phyloP scores from a whole-genome alignment of 1,140 invertebrate genomes.

The Chelonus insularis region DNA sequence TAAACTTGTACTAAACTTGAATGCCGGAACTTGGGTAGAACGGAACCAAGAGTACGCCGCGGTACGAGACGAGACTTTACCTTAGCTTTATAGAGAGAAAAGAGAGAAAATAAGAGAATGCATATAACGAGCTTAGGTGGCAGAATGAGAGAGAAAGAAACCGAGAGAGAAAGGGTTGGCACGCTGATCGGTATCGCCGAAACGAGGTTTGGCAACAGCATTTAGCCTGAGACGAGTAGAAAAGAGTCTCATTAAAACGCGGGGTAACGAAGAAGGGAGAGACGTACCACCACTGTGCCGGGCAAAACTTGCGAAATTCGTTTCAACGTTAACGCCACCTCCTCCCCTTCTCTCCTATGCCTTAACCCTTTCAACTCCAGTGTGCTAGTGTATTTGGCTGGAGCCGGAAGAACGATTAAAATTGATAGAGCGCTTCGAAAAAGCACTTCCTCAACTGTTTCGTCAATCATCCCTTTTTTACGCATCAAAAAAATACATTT shows the following conservation, averaged over 20 bases:
- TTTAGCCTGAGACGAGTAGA: slow-evolving; percentile 48
- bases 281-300: slow-evolving; percentile 19
- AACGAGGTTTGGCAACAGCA: slow-evolving; percentile 58
- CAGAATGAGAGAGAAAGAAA: slow-evolving; percentile 2
- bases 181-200: slow-evolving; percentile 56
- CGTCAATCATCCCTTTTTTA: slow-evolving; percentile 21
- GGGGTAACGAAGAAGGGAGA: slow-evolving; percentile 21
- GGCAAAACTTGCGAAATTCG: slow-evolving; percentile 29
- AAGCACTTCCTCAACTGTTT: slow-evolving; percentile 14
- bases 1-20: slow-evolving; percentile 24
- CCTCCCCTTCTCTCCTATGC: background rate
- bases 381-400: slow-evolving; percentile 13
- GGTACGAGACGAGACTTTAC: slow-evolving; percentile 20
- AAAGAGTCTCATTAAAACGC: slow-evolving; percentile 57
- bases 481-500: no score
- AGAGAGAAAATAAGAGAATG: background rate
- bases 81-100: slow-evolving; percentile 2
- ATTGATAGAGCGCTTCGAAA: slow-evolving; percentile 27
- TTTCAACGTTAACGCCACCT: slow-evolving; percentile 8
- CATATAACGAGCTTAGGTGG: background rate
- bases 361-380: background rate
- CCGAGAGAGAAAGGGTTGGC: slow-evolving; percentile 12
- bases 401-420: slow-evolving; percentile 27
- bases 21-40: slow-evolving; percentile 19
- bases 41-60: slow-evolving; percentile 13